These are phyloP conservation scores for Glareola pratincola DNA, from an alignment of 2,113 vertebrate genomes.

Conservation along the genomic window DNA sequence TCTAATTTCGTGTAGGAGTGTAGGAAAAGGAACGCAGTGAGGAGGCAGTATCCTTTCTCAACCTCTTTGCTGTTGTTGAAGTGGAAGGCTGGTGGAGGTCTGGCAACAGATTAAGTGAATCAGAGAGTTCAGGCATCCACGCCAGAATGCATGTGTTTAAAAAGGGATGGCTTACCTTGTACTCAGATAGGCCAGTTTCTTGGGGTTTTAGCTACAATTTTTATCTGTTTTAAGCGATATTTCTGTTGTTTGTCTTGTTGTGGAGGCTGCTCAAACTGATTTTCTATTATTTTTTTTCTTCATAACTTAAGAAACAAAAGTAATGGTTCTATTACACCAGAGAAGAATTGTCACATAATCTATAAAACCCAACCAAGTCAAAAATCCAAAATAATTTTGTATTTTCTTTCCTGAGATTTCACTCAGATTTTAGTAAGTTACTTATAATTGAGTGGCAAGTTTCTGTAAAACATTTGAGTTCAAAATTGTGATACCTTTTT, in stretches of 20 bases:
- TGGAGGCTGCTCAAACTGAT: background rate
- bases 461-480: background rate
- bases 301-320: rapidly evolving
- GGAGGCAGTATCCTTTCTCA: background rate
- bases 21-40: background rate
- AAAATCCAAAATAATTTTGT: rapidly evolving
- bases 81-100: background rate
- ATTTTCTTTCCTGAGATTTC: background rate
- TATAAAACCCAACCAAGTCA: background rate
- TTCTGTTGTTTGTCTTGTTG: background rate
- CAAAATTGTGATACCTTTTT: background rate
- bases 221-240: background rate
- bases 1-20: background rate
- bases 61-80: background rate
- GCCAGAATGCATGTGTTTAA: background rate
- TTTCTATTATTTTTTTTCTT: background rate
- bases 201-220: background rate
- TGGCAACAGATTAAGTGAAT: background rate
- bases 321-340: background rate
- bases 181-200: background rate
- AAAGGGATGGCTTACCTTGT: background rate
- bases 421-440: background rate
- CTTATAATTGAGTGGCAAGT: background rate
- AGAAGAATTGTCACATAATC: background rate
- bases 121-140: background rate